A percentile compares a stretch with the other conserved stretches of the same genome.
phyloP scores from a whole-genome alignment of 1,140 invertebrate species.

The Alviniconcha marisindica region DNA sequence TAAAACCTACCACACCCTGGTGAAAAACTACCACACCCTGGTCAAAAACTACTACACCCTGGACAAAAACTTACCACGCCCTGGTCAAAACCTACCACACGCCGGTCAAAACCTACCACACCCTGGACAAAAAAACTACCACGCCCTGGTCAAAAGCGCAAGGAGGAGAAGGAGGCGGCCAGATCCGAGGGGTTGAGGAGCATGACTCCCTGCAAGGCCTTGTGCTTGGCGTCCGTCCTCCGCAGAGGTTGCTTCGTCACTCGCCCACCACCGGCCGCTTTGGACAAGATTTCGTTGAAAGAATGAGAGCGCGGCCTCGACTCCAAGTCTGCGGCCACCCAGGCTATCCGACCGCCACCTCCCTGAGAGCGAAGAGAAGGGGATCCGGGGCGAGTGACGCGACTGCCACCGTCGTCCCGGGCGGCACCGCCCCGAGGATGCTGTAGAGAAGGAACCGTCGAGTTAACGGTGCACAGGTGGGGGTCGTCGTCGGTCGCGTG shows the following conservation, averaged over 20 bases:
- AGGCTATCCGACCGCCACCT: not conserved
- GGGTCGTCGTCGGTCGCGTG: not conserved
- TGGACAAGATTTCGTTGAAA: no score
- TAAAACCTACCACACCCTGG: no score
- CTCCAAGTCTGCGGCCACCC: no score
- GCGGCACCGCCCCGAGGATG: not conserved
- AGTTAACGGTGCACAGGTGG: no score
- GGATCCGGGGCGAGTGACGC: not conserved
- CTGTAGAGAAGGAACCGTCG: not conserved
- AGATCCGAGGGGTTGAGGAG: constrained; percentile 29
- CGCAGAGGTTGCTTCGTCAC: not conserved
- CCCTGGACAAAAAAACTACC: not conserved
- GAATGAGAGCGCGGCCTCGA: no score
- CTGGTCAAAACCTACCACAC: no score
- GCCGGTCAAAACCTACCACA: not conserved
- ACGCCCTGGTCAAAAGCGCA: not conserved
- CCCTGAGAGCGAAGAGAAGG: no score
- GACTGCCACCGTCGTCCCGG: not conserved
- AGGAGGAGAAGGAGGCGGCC: not conserved
- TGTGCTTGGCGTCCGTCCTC: not conserved
- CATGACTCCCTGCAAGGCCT: constrained; percentile 28
- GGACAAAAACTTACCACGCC: no score
- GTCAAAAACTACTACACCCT: no score
- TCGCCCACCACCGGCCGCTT: no score
- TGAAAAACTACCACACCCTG: no score